Conservation (phyloP, 1,140 invertebrate species). For the Eufriesea mexicana region DNA sequence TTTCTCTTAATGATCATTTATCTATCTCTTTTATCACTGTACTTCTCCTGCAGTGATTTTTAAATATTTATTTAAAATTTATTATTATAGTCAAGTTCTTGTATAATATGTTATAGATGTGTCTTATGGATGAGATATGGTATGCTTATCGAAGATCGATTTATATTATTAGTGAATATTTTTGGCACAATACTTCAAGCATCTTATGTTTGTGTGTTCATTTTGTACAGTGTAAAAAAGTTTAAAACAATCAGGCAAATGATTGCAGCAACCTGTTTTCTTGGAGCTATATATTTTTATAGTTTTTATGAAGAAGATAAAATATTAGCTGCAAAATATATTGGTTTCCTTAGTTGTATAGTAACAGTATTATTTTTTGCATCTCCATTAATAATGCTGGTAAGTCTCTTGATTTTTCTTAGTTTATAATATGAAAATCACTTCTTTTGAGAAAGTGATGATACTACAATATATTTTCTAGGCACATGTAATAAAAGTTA, state of each 20-base stretch:
- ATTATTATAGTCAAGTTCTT: conserved; percentile 21
- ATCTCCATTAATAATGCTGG: conserved; percentile 88
- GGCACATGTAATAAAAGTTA: conserved; percentile 88
- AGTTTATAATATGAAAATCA: conserved; percentile 9
- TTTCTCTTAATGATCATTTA: not conserved
- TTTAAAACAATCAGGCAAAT: conserved; percentile 82
- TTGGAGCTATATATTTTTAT: conserved; percentile 80
- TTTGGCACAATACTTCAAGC: conserved; percentile 87
- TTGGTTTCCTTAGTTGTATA: conserved; percentile 87
- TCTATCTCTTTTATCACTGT: not conserved
- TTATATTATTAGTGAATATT: conserved; percentile 87
- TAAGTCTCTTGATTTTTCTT: conserved; percentile 71
- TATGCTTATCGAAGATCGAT: conserved; percentile 85
- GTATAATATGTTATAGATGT: conserved; percentile 80
- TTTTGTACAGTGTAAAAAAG: conserved; percentile 85
- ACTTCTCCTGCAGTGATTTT: not conserved
- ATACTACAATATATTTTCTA: conserved; percentile 69
- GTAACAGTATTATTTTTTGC: conserved; percentile 90
- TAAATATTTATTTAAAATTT: not conserved
- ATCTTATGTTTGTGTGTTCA: conserved; percentile 85
- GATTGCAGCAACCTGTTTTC: conserved; percentile 73
- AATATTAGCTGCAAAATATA: conserved; percentile 68
- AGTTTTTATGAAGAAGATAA: conserved; percentile 76
- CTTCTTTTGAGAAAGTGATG: not conserved
- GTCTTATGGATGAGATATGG: conserved; percentile 88